A percentile compares a stretch with the other conserved stretches of the same genome.
Conservation (phyloP, 2,888 invertebrate species). For the Chydorus sphaericus region DNA sequence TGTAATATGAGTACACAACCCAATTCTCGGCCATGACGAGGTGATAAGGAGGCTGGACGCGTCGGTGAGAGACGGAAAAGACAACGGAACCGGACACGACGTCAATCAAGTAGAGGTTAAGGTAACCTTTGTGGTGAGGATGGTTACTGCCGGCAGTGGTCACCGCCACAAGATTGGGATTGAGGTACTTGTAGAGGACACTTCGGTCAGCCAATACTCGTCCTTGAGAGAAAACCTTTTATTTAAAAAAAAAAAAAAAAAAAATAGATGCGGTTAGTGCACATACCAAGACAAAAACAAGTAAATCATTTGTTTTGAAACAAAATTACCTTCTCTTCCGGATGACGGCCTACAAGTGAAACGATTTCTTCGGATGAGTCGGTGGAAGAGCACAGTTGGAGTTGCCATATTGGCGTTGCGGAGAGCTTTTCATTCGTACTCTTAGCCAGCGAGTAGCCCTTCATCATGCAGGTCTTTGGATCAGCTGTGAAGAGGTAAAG, state of each 20-base stretch:
- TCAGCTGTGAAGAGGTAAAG: conserved; percentile 51
- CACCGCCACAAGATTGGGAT: conserved; percentile 87
- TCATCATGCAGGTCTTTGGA: conserved; percentile 38
- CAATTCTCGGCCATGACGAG: conserved; percentile 94
- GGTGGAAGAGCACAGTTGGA: conserved; percentile 9
- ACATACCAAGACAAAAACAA: background rate
- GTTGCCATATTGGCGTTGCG: conserved; percentile 10
- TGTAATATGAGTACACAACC: conserved; percentile 85
- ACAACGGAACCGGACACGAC: conserved; percentile 77
- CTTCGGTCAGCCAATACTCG: conserved; percentile 86
- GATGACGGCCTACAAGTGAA: conserved; percentile 45
- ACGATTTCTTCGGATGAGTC: conserved; percentile 35
- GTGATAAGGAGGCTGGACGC: conserved; percentile 67
- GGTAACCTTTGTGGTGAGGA: conserved; percentile 58
- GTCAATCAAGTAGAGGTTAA: conserved; percentile 77
- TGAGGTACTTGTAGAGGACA: conserved; percentile 95
- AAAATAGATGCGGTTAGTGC: background rate
- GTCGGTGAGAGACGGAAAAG: conserved; percentile 68
- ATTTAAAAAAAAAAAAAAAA: background rate
- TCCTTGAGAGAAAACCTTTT: conserved; percentile 88
- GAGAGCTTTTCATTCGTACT: conserved; percentile 16
- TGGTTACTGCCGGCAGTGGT: conserved; percentile 57
- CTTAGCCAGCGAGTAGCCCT: conserved; percentile 41
- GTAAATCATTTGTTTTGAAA: background rate
- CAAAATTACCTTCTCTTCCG: conserved; percentile 39